A percentile compares a stretch with the other conserved stretches of the same genome.
Evolutionary conservation across 2,113 vertebrate genomes (phyloP).

Genomic region (Myrmophylax atrothorax): DNA sequence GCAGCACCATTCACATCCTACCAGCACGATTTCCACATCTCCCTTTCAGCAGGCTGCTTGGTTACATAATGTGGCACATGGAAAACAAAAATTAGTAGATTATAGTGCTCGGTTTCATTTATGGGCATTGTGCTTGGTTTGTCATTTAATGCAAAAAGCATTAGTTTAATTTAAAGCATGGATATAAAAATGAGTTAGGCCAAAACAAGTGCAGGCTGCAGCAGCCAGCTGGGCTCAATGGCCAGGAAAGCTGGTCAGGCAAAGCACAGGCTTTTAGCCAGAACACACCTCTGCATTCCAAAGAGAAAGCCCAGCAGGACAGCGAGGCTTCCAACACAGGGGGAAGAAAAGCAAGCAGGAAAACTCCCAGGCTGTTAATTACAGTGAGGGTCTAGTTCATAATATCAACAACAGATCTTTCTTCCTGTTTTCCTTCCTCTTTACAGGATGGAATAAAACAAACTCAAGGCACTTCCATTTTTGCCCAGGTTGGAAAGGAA

Average conservation of each 20-base stretch:
- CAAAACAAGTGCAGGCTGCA: constrained; percentile 45
- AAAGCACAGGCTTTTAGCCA: constrained; percentile 21
- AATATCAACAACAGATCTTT: not conserved
- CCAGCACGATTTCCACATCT: constrained; percentile 14
- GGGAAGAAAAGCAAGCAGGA: constrained; percentile 43
- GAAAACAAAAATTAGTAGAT: constrained; percentile 52
- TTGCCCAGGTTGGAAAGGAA: not conserved
- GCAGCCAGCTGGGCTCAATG: constrained; percentile 54
- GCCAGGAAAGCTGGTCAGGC: constrained; percentile 26
- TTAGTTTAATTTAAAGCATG: constrained; percentile 9
- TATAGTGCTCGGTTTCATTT: constrained; percentile 47
- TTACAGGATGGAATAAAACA: not conserved
- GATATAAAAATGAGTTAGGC: constrained; percentile 52
- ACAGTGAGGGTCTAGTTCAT: not conserved
- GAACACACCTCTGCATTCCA: constrained; percentile 57
- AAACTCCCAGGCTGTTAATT: constrained; percentile 22
- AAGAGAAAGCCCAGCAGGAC: constrained; percentile 46
- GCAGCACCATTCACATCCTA: not conserved
- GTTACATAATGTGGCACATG: not conserved
- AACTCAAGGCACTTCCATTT: not conserved
- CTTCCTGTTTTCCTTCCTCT: not conserved
- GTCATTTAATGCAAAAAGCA: constrained; percentile 6
- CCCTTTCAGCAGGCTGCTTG: not conserved
- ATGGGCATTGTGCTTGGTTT: constrained; percentile 21
- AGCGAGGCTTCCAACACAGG: not conserved